These are phyloP conservation scores for Scomberomorus guttatus DNA, from an alignment of 2,797 vertebrate species.

Conservation along the genomic window DNA sequence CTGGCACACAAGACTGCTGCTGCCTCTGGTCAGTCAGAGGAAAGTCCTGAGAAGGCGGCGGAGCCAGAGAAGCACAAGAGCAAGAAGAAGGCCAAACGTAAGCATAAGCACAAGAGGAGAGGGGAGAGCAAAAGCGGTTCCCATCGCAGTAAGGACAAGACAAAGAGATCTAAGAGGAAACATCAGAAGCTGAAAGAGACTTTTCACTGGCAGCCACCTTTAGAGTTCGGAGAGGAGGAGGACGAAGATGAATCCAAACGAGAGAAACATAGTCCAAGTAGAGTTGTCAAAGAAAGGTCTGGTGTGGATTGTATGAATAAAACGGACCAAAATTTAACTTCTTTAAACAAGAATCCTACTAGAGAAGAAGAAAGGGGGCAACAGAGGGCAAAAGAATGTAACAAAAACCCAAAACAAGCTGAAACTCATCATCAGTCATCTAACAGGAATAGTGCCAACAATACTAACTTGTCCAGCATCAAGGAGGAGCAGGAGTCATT, in stretches of 20 bases:
- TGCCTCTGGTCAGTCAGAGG: slow-evolving; percentile 62
- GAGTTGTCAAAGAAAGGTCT: slow-evolving; percentile 48
- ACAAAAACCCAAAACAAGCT: slow-evolving; percentile 67
- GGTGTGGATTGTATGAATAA: slow-evolving; percentile 63
- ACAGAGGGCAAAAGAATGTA: slow-evolving; percentile 47
- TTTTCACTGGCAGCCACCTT: slow-evolving; percentile 97
- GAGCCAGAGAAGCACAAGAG: slow-evolving; percentile 76
- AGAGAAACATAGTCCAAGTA: slow-evolving; percentile 71
- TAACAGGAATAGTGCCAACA: slow-evolving; percentile 57
- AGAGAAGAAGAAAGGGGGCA: slow-evolving; percentile 60
- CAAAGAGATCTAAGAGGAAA: slow-evolving; percentile 93
- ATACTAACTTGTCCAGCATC: slow-evolving; percentile 30
- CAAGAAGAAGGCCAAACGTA: slow-evolving; percentile 89
- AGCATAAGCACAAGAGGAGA: slow-evolving; percentile 87
- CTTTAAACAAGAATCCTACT: slow-evolving; percentile 57
- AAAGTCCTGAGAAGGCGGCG: slow-evolving; percentile 70
- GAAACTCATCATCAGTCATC: slow-evolving; percentile 55
- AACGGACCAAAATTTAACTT: slow-evolving; percentile 57
- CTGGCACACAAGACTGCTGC: slow-evolving; percentile 12
- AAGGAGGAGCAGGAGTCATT: slow-evolving; percentile 80
- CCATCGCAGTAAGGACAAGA: slow-evolving; percentile 87
- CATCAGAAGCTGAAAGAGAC: slow-evolving; percentile 91
- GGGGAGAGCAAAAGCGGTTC: slow-evolving; percentile 78
- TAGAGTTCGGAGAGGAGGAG: slow-evolving; percentile 96
- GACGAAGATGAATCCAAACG: slow-evolving; percentile 87